Evolutionary conservation across 2,888 invertebrate genomes (phyloP), one percentile per base, ranked within the genome.

Genomic region (Desoria tigrina): DNA sequence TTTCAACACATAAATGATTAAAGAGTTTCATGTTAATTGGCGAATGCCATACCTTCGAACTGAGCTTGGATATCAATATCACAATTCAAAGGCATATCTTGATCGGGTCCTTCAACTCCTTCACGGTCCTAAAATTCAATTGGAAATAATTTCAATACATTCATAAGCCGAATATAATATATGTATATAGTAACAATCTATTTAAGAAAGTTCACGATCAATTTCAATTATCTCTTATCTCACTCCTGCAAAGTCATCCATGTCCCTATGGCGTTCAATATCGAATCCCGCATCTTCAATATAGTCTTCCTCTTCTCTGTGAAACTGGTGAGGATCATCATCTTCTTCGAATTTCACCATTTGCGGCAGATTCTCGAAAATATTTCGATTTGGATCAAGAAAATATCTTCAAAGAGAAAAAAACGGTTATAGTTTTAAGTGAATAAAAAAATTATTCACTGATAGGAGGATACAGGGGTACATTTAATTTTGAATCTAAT

Each of bases 221-320:
- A 7, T 32, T 7, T 32, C 6, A 7, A 32, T 7, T 7, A 4
- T 32, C 32, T 32, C 32, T 32, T 32, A 45, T 32, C 42, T 57
- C 42, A 57, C 57, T 21, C n/a, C 24, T 9, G 23, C 57, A 23
- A 42, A 37, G 23, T 39, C 39, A 3, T 57, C 57, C 51, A 23
- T 26, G 23, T 57, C 57, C 9, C 32, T 23, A 23, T 42, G 39
- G 6, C 24, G 39, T 23, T 57, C 57, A 2, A 57, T 18, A 14
- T 57, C 57, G 23, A 57, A 57, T 37, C 57, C 57, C 6, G 57
- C 57, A 6, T 57, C 57, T 7, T 6, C 32, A 16, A 57, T 42
- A 23, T 57, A 42, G 11, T 57, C 42, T 23, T 57, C 57, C 37
- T 57, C 57, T n/a, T 39, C 57, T n/a, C 42, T 57, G 24, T 42